Percentiles rank a stretch among this genome's conserved stretches.
phyloP scores from a whole-genome alignment of 2,797 vertebrate species.

The Mycteria americana region DNA sequence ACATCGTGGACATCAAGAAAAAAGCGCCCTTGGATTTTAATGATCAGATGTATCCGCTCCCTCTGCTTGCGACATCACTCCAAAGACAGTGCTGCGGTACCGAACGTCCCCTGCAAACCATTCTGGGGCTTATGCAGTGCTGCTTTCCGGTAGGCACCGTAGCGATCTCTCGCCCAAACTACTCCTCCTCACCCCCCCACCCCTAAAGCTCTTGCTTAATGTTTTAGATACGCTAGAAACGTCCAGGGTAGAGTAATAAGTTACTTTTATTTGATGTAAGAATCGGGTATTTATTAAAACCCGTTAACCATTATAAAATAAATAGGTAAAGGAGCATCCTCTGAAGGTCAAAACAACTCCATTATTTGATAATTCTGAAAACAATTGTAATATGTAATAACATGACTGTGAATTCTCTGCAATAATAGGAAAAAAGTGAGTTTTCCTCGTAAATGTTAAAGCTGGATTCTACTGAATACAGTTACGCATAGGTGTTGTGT shows the following conservation, averaged over 20 bases:
- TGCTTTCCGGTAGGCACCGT: rapidly evolving
- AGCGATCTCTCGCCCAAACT: neutral
- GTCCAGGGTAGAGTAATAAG: too few species aligned
- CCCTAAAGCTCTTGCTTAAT: neutral
- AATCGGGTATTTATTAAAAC: neutral
- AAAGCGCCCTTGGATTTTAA: neutral
- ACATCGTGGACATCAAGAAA: rapidly evolving
- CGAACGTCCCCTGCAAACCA: neutral
- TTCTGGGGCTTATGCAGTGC: too few species aligned
- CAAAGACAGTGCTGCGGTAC: rapidly evolving
- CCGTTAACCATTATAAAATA: neutral
- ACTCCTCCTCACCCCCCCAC: neutral
- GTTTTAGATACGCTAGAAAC: neutral
- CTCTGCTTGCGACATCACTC: neutral
- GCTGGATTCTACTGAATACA: neutral
- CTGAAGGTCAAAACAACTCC: neutral
- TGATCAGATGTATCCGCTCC: rapidly evolving
- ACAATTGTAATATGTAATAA: neutral
- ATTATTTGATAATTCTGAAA: neutral
- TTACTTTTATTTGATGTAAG: neutral
- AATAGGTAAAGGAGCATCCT: neutral
- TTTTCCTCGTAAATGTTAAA: neutral
- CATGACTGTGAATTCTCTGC: neutral
- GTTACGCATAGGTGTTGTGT: neutral
- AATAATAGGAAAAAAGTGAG: neutral